These are phyloP conservation scores for Parasteatoda tepidariorum DNA, from an alignment of 1,140 invertebrate species.

Conservation along the genomic window DNA sequence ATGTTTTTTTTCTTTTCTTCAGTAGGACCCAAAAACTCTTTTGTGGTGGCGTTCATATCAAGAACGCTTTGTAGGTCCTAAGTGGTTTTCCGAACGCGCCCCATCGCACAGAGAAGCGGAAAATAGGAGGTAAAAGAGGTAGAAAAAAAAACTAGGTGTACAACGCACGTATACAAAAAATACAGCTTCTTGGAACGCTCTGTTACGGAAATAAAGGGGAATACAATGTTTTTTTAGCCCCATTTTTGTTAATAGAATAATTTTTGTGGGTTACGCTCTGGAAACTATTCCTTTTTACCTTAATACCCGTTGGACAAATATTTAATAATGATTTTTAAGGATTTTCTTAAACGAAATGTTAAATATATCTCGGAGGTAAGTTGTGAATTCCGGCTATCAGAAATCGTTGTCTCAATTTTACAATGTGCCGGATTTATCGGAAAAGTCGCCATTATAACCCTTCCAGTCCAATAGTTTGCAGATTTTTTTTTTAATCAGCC, in stretches of 20 bases:
- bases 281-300: too few species aligned
- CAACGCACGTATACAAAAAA: not conserved
- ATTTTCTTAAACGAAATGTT: too few species aligned
- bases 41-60: constrained; percentile 36
- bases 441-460: too few species aligned
- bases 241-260: constrained; percentile 14
- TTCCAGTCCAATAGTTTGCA: too few species aligned
- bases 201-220: constrained; percentile 43
- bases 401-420: too few species aligned
- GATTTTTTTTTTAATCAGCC: too few species aligned
- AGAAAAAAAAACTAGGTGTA: not conserved
- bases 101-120: constrained; percentile 35
- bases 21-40: not conserved
- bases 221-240: not conserved
- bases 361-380: too few species aligned
- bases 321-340: too few species aligned
- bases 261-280: constrained; percentile 38
- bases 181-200: constrained; percentile 5
- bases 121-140: constrained; percentile 18
- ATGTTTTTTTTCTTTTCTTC: not conserved
- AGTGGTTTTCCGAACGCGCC: constrained; percentile 47
- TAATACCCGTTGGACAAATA: too few species aligned
- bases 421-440: too few species aligned
- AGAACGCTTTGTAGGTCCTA: constrained; percentile 12
- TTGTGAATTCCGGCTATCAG: too few species aligned